Base-by-base conservation (phyloP, 2,888 invertebrate species). In the Cantharis lateralis region DNA sequence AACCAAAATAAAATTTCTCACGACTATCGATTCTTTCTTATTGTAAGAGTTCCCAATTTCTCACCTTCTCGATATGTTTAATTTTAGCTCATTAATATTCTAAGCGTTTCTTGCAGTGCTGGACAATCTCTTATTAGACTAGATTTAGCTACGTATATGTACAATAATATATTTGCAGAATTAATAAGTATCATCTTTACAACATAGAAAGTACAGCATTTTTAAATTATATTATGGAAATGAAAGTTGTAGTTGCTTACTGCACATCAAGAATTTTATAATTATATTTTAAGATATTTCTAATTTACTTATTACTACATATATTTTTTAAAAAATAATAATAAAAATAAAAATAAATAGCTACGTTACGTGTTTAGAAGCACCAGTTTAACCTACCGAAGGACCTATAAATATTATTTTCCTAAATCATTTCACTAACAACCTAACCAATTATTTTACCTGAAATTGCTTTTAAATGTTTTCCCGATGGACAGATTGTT, bases 211-310 rank as follows among this genome's bases (percentile, higher is more conserved):
- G 83, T 84, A 79, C 74, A 72, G 80, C 82, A 82, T 84, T 66
- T 83, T 82, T 81, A 83, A 84, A 84, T 84, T 80, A 82, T 83
- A 82, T 82, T 82, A 84, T 83, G 82, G 84, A 85, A 85, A 85
- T 84, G 85, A 85, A 85, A 86, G 86, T 86, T 83, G 83, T 82
- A 28, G 66, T 70, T 71, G 75, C 76, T 81, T 81, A 79, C 79
- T 70, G 81, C 80, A 77, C 74, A 82, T 82, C 78, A 79, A 69
- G 68, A 74, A 77, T 76, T 78, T 76, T 77, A 70, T 74, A 70
- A 71, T 61, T 69, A 32, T 63, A 16, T 62, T 70, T 68, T 78
- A 63, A 68, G 74, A 48, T 48, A n/a, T 48, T 48, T 48, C 48
- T 48, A n/a, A 48, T 48, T 48, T n/a, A n/a, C 2, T 48, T 48